Percentiles rank a stretch among this genome's conserved stretches.
Conservation (phyloP, 1,140 invertebrate species). For the Philopotamus ludificatus region DNA sequence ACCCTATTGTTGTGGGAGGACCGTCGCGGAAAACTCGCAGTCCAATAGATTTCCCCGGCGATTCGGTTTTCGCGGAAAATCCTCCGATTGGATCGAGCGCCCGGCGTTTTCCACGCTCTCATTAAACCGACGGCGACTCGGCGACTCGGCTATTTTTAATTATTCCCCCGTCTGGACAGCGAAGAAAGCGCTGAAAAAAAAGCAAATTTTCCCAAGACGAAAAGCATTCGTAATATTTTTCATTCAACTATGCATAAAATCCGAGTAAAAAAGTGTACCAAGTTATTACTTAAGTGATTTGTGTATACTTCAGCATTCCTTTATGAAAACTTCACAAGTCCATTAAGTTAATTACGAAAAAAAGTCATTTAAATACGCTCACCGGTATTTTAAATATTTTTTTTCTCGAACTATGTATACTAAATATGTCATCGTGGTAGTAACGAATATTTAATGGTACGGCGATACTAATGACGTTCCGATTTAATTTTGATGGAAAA, state of each 20-base stretch:
- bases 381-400: too few relatives aligned
- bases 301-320: slow-evolving; percentile 17
- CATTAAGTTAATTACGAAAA: slow-evolving; percentile 26
- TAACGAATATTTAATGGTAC: too few relatives aligned
- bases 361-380: slow-evolving; percentile 19
- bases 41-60: background rate
- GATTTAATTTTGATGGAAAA: too few relatives aligned
- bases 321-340: slow-evolving; percentile 11
- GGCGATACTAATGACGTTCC: too few relatives aligned
- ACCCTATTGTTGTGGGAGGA: slow-evolving; percentile 21
- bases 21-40: background rate
- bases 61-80: background rate
- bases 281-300: slow-evolving; percentile 25
- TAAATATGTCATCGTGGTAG: too few relatives aligned
- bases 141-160: too few relatives aligned
- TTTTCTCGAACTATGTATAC: too few relatives aligned
- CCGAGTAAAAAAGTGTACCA: slow-evolving; percentile 5
- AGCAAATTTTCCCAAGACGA: background rate
- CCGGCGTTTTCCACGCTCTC: background rate
- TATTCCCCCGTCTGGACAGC: too few relatives aligned
- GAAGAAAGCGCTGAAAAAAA: too few relatives aligned
- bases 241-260: background rate
- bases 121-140: too few relatives aligned
- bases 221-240: background rate
- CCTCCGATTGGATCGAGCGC: slow-evolving; percentile 2